Evolutionary conservation across 2,797 vertebrate species (phyloP), one percentile per base, ranked within the genome.

Genomic region (Hephaestus fuliginosus): DNA sequence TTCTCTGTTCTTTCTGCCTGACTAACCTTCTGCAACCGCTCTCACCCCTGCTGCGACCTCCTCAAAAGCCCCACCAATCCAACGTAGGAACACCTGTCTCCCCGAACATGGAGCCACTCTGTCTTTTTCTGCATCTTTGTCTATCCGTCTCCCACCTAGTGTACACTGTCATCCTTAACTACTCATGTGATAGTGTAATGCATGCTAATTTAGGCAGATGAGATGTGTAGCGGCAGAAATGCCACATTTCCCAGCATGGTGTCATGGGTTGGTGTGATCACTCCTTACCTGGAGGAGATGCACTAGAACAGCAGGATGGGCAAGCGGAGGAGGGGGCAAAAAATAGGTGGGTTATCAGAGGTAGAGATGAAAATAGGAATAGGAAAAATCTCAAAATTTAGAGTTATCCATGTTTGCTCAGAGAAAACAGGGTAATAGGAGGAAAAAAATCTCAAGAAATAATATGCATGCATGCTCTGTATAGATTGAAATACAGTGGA

Each of bases 161-260:
- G 14, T 28, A 43, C 67, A 17, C 80, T 78, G 81, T 86, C 86
- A 79, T 64, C 78, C 79, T 84, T 74, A 86, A 82, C 86, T 67
- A 82, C 82, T 84, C 85, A 75, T 73, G 72, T 82, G 78, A 86
- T 80, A 30, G 41, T 57, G 58, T 95, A 95, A 95, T 94, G 84
- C 92, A 95, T 96, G 95, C 91, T 90, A 96, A 96, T 95, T 84
- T 90, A 95, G 88, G 92, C 89, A 95, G 94, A 95, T 93, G 89
- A 96, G 90, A 95, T 95, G 95, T 91, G 89, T 91, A 82, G 81
- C 58, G 13, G 88, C 74, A 79, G 82, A 90, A 85, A 84, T 81
- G 91, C 87, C 87, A 90, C 87, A 90, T 90, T 88, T 89, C 94
- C 81, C 94, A 92, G 95, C 92, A 75, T 92, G 93, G 92, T 71